A percentile compares a stretch with the other conserved stretches of the same genome.
Conservation (phyloP, 2,888 invertebrate genomes). For the Nomada ruficornis region DNA sequence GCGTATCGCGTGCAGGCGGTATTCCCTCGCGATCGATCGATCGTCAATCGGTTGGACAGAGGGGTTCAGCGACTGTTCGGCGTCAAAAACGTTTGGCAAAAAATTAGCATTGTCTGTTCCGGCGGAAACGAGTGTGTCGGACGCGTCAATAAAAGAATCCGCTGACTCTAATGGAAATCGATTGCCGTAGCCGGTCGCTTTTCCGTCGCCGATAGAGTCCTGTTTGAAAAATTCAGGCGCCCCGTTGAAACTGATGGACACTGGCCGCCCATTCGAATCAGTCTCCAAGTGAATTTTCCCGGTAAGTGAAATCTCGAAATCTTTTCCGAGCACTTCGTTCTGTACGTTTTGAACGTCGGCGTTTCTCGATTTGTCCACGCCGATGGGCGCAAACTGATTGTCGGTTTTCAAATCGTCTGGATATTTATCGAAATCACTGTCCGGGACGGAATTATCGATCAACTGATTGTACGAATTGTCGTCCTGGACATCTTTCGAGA, state of each 20-base stretch:
- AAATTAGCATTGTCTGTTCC: conserved; percentile 39
- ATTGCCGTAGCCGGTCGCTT: conserved; percentile 14
- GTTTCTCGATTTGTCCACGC: not conserved
- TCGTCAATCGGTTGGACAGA: conserved; percentile 5
- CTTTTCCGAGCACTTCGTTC: conserved; percentile 7
- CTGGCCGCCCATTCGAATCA: conserved; percentile 60
- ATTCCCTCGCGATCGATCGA: conserved; percentile 17
- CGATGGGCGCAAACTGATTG: not conserved
- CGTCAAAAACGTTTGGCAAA: conserved; percentile 22
- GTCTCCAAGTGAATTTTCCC: conserved; percentile 73
- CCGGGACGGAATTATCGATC: not conserved
- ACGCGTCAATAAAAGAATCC: conserved; percentile 16
- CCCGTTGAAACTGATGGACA: conserved; percentile 71
- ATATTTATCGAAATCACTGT: conserved; percentile 7
- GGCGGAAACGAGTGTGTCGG: conserved; percentile 25
- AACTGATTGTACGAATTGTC: conserved; percentile 1
- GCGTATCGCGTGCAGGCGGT: not conserved
- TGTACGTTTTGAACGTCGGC: not conserved
- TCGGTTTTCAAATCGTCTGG: not conserved
- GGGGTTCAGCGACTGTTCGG: not conserved
- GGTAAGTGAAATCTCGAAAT: conserved; percentile 70
- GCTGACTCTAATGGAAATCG: conserved; percentile 18
- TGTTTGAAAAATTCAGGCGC: conserved; percentile 43
- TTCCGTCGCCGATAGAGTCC: conserved; percentile 7
- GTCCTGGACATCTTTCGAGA: not conserved